A percentile compares a stretch with the other conserved stretches of the same genome.
These are phyloP conservation scores for Isoperla grammatica DNA, from an alignment of 2,888 invertebrate genomes.

Conservation along the genomic window DNA sequence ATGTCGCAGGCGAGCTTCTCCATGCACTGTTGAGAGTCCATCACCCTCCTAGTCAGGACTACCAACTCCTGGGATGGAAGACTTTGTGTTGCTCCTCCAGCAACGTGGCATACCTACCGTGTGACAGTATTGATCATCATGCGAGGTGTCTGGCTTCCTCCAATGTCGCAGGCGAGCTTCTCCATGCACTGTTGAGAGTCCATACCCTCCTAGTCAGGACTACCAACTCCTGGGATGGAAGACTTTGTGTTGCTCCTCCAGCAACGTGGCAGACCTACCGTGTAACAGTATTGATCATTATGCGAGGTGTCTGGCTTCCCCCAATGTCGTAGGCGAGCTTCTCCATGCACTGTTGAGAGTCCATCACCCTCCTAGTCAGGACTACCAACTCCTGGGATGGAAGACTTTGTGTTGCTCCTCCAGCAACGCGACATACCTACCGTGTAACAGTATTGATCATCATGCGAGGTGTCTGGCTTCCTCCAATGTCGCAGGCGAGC, in stretches of 20 bases:
- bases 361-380: background rate
- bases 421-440: no score
- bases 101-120: no score
- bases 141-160: background rate
- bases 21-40: constrained; percentile 1
- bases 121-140: no score
- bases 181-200: constrained; percentile 1
- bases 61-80: no score
- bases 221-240: no score
- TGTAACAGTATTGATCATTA: no score
- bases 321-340: background rate
- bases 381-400: no score
- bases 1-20: background rate
- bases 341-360: constrained; percentile 1
- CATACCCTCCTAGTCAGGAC: background rate
- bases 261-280: no score
- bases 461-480: background rate
- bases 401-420: no score
- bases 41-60: background rate
- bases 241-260: no score
- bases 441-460: no score
- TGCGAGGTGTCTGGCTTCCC: background rate
- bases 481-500: background rate
- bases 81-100: no score
- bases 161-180: background rate